These are phyloP conservation scores for Piscicola geometra DNA, from an alignment of 2,888 invertebrate species.

Conservation along the genomic window DNA sequence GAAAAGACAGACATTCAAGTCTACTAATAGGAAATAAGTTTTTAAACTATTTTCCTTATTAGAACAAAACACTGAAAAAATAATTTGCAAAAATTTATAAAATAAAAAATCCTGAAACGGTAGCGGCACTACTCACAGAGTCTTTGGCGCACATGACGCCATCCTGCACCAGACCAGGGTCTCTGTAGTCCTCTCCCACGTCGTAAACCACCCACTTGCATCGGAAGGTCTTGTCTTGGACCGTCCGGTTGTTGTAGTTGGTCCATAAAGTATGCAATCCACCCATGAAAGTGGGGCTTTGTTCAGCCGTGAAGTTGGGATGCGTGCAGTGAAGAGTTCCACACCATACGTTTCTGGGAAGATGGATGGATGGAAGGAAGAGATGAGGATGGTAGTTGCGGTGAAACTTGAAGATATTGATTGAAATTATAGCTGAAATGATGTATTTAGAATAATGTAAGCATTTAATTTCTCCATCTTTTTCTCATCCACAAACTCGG, in stretches of 20 bases:
- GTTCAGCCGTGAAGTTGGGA: neutral
- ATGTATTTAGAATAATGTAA: too few species aligned
- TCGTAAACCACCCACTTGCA: slow-evolving; percentile 10
- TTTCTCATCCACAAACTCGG: too few species aligned
- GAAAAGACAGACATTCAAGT: too few species aligned
- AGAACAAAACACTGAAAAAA: too few species aligned
- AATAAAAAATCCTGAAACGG: neutral
- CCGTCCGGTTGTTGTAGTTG: neutral
- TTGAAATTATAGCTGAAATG: too few species aligned
- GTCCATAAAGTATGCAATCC: neutral
- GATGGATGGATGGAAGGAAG: neutral
- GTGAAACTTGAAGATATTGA: too few species aligned
- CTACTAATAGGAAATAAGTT: too few species aligned
- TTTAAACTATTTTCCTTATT: too few species aligned
- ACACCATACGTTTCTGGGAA: slow-evolving; percentile 22
- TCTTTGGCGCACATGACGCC: slow-evolving; percentile 8
- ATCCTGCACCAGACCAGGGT: slow-evolving; percentile 18
- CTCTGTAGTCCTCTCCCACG: neutral
- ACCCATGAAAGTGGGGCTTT: neutral
- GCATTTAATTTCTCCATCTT: too few species aligned
- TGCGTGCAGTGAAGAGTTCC: slow-evolving; percentile 17
- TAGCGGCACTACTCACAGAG: neutral
- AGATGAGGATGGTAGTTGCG: too few species aligned
- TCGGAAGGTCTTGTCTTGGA: neutral
- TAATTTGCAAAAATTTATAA: neutral